phyloP scores from a whole-genome alignment of 2,113 vertebrate species.

The Corythornis vintsioides region DNA sequence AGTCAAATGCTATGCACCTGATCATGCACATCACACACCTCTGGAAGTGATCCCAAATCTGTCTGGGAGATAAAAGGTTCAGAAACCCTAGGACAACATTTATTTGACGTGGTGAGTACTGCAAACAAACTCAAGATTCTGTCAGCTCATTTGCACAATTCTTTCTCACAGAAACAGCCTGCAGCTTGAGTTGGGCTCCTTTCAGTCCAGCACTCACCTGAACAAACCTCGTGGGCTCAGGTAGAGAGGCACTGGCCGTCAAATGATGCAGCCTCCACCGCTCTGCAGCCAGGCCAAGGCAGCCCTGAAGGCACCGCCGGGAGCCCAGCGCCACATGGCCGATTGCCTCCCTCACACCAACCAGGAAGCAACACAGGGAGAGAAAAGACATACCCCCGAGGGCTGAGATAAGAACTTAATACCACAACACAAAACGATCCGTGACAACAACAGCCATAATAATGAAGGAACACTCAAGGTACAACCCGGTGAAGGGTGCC shows the following conservation, averaged over 20 bases:
- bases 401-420: too few relatives aligned
- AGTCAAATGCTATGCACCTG: background rate
- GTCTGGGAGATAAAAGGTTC: background rate
- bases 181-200: background rate
- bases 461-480: too few relatives aligned
- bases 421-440: too few relatives aligned
- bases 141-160: background rate
- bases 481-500: too few relatives aligned
- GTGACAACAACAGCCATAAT: too few relatives aligned
- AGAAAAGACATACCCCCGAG: too few relatives aligned
- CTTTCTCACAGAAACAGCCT: background rate
- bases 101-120: background rate
- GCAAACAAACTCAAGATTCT: background rate
- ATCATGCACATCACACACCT: background rate
- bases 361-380: too few relatives aligned
- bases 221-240: background rate
- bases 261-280: background rate
- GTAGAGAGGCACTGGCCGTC: background rate
- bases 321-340: too few relatives aligned
- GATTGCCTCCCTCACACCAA: too few relatives aligned
- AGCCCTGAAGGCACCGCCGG: too few relatives aligned
- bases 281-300: too few relatives aligned
- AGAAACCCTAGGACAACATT: background rate
- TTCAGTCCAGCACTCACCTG: background rate
- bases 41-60: background rate